A percentile compares a stretch with the other conserved stretches of the same genome.
Conservation (phyloP, 2,888 invertebrate genomes). For the Anodontia alba region DNA sequence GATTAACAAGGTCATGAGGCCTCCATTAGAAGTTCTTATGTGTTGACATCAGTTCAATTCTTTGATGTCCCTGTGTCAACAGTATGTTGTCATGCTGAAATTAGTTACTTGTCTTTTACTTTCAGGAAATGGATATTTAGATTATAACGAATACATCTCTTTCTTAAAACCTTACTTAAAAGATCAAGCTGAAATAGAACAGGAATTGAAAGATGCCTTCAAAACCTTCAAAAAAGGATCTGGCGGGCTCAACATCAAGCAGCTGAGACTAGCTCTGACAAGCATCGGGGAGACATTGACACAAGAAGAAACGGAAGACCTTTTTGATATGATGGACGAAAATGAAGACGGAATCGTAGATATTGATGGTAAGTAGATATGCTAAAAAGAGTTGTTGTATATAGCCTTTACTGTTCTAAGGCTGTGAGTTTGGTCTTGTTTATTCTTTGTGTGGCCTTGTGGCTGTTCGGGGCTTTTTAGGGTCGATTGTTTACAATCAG, state of each 20-base stretch:
- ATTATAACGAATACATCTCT: background rate
- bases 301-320: background rate
- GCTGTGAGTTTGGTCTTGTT: too few species aligned
- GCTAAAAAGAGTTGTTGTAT: too few species aligned
- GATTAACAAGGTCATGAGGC: too few species aligned
- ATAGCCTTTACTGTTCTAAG: too few species aligned
- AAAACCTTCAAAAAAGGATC: background rate
- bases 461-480: too few species aligned
- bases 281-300: background rate
- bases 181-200: background rate
- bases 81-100: too few species aligned
- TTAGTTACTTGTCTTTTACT: too few species aligned
- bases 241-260: background rate
- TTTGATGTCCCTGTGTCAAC: too few species aligned
- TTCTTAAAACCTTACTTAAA: background rate
- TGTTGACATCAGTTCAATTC: too few species aligned
- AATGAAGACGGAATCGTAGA: background rate
- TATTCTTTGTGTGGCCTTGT: too few species aligned
- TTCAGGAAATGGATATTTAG: background rate
- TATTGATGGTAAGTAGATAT: background rate
- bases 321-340: background rate
- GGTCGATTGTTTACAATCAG: too few species aligned
- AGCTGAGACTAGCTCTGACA: background rate
- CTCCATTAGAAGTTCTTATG: too few species aligned
- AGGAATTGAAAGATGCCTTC: background rate